Evolutionary conservation across 2,888 invertebrate species (phyloP).

Genomic region (Drosophila quinaria): DNA sequence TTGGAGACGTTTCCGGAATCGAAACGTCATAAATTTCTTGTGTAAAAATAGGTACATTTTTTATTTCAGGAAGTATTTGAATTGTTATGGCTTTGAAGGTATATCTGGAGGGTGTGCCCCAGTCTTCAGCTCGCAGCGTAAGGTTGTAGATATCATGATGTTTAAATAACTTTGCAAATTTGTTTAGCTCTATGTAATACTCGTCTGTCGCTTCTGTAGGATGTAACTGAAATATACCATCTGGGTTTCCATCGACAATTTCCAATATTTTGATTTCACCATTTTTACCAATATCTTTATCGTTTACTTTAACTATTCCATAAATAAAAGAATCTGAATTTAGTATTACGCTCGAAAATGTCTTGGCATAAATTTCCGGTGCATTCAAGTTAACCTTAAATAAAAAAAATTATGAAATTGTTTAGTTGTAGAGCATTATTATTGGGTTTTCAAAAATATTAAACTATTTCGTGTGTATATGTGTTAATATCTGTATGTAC

Average conservation of each 20-base stretch:
- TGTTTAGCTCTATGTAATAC: constrained; percentile 91
- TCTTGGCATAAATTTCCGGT: constrained; percentile 93
- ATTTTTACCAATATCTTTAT: constrained; percentile 93
- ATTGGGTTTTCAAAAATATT: neutral
- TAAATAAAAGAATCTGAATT: constrained; percentile 94
- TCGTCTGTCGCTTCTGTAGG: constrained; percentile 89
- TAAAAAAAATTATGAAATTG: constrained; percentile 49
- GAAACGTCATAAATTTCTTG: constrained; percentile 94
- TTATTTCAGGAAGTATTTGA: constrained; percentile 92
- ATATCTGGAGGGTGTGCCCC: constrained; percentile 91
- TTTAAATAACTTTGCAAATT: constrained; percentile 86
- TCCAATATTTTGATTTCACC: constrained; percentile 93
- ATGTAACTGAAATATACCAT: constrained; percentile 93
- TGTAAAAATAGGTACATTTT: constrained; percentile 95
- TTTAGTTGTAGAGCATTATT: neutral
- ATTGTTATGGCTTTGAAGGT: constrained; percentile 94
- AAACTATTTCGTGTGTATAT: neutral
- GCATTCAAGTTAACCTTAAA: constrained; percentile 92
- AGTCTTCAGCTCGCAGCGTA: constrained; percentile 93
- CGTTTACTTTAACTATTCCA: constrained; percentile 94
- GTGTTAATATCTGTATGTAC: neutral
- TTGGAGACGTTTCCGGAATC: constrained; percentile 95
- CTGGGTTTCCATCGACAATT: constrained; percentile 95
- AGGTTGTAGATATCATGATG: constrained; percentile 92
- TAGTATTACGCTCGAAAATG: constrained; percentile 92